Evolutionary conservation across 2,797 vertebrate species (phyloP).

Genomic region (Pangasius djambal): DNA sequence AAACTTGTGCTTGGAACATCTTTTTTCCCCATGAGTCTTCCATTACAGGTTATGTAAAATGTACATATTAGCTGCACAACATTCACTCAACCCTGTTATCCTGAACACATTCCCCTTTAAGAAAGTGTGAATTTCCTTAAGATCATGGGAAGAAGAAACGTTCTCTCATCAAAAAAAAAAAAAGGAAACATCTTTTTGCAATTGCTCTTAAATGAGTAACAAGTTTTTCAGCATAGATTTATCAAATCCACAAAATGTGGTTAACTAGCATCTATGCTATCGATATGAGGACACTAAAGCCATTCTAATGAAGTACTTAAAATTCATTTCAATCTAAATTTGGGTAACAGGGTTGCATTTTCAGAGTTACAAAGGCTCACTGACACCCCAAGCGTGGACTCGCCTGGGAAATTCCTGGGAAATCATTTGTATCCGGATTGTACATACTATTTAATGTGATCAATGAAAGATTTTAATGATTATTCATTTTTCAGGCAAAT

Average conservation of each 20-base stretch:
- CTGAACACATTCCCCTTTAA: not conserved
- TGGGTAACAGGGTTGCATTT: not conserved
- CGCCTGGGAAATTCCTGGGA: not conserved
- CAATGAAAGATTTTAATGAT: not conserved
- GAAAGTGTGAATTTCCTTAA: not conserved
- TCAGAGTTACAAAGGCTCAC: not conserved
- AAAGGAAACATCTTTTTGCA: not conserved
- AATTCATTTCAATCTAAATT: not conserved
- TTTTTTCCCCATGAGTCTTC: not conserved
- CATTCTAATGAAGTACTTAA: not conserved
- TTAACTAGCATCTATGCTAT: not conserved
- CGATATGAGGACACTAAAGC: not conserved
- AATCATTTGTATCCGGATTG: not conserved
- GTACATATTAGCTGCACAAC: not conserved
- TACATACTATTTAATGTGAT: not conserved
- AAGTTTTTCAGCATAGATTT: not conserved
- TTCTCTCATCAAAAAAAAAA: not conserved
- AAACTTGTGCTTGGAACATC: not conserved
- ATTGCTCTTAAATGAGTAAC: not conserved
- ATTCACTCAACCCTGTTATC: not conserved
- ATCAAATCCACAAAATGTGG: not conserved
- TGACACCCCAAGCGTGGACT: not conserved
- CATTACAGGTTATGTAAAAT: not conserved
- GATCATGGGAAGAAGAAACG: not conserved
- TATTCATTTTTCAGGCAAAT: not conserved